Percentiles rank a stretch among this genome's conserved stretches.
Evolutionary conservation across 2,888 invertebrate species (phyloP).

Genomic region (Chouioia cunea): DNA sequence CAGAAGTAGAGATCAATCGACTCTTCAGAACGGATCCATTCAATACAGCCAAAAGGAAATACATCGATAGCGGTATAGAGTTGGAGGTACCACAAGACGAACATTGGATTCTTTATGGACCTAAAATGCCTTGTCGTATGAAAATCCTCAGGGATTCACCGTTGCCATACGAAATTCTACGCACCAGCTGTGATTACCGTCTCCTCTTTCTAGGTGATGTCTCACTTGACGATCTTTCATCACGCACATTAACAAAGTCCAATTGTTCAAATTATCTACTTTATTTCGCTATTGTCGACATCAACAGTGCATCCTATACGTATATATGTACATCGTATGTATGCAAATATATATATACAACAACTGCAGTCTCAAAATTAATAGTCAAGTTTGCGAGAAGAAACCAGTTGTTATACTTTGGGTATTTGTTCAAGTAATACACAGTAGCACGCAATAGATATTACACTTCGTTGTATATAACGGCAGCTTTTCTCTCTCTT

Average conservation of each 20-base stretch:
- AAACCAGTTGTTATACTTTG: too few species aligned
- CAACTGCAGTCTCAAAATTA: too few species aligned
- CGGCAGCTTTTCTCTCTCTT: too few species aligned
- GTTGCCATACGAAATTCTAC: conserved; percentile 73
- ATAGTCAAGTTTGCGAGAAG: too few species aligned
- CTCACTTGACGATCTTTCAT: not conserved
- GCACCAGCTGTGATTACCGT: conserved; percentile 73
- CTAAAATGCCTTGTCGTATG: conserved; percentile 70
- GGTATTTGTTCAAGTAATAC: too few species aligned
- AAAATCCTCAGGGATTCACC: conserved; percentile 74
- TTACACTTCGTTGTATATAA: too few species aligned
- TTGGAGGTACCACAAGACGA: conserved; percentile 70
- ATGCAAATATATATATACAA: not conserved
- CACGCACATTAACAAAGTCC: not conserved
- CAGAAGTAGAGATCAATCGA: conserved; percentile 75
- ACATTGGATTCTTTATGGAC: conserved; percentile 71
- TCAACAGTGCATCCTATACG: not conserved
- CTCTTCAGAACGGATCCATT: conserved; percentile 75
- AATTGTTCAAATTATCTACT: not conserved
- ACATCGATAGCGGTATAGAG: conserved; percentile 52
- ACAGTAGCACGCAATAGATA: too few species aligned
- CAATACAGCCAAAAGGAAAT: conserved; percentile 71
- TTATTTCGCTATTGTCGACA: not conserved
- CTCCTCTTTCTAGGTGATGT: conserved; percentile 71
- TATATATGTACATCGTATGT: too few species aligned